Base-by-base conservation (phyloP, 2,797 vertebrate genomes). In the Taeniopygia guttata region DNA sequence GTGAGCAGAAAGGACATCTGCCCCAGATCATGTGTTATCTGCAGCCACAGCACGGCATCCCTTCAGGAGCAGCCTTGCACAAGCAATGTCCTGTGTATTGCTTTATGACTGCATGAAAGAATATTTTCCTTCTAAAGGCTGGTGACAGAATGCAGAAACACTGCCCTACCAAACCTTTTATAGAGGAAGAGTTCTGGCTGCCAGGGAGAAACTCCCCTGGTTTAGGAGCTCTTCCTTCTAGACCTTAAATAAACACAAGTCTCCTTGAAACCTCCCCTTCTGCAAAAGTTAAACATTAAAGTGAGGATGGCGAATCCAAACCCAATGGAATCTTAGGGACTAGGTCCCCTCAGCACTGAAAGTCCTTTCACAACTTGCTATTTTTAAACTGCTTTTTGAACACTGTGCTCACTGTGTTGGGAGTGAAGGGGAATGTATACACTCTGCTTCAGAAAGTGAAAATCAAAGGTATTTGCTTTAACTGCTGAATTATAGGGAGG, bases 201-300 rank as follows among this genome's bases (percentile, higher is more conserved):
- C 76, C 87, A 70, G 49, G 42, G 36, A 80, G 78, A 93, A 66
- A 66, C 30, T 68, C 46, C 83, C 54, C 34, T 27, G 9, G 17
- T 78, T 79, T 67, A 93, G 72, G 70, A 79, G 40, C 38, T 48
- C 27, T 51, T 82, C 77, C 70, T 94, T 82, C 72, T 45, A 84
- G 87, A 72, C 82, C 93, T 91, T 29, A 90, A 96, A 95, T 79
- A 93, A 96, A 83, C 54, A 72, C 7, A 78, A 59, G 69, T 68
- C 87, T 60, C 70, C 45, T 67, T 90, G 62, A 91, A 95, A 67
- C 15, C 55, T 64, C 22, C 34, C 46, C 2, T 3, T 74, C 46
- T 40, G 60, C 48, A 83, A 5, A 55, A 69, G 27, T 40, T 74
- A 56, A 54, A 56, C 36, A 46, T 38, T 17, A 7, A 66, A 75